Percentiles rank a stretch among this genome's conserved stretches.
phyloP scores from a whole-genome alignment of 2,888 invertebrate species.

The Drosophila villosipedis region DNA sequence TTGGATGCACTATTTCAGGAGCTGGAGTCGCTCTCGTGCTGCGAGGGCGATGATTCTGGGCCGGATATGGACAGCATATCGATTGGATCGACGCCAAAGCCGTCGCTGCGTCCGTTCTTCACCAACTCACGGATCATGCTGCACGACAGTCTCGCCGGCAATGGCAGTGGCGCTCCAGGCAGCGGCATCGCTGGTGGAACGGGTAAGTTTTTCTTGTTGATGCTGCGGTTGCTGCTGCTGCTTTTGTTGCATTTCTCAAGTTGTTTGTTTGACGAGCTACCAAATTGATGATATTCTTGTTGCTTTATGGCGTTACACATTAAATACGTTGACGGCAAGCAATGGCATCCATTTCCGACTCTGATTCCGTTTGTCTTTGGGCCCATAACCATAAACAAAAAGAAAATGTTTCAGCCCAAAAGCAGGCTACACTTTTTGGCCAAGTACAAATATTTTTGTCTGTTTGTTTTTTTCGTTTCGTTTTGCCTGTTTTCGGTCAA shows the following conservation, averaged over 20 bases:
- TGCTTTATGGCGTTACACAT: conserved; percentile 22
- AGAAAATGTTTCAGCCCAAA: conserved; percentile 24
- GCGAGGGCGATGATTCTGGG: conserved; percentile 94
- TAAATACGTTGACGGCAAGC: conserved; percentile 2
- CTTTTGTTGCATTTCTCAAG: conserved; percentile 5
- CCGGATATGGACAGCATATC: conserved; percentile 98
- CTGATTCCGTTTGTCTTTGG: conserved; percentile 27
- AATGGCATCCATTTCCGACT: conserved; percentile 35
- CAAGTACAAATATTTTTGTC: conserved; percentile 25
- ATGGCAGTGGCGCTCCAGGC: conserved; percentile 40
- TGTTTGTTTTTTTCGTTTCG: conserved; percentile 28
- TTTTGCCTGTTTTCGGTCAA: conserved; percentile 67
- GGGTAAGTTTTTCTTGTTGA: conserved; percentile 50
- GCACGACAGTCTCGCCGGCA: conserved; percentile 84
- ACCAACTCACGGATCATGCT: conserved; percentile 94
- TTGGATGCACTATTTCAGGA: conserved; percentile 98
- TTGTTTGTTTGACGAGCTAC: conserved; percentile 29
- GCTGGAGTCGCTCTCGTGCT: conserved; percentile 95
- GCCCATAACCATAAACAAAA: neutral
- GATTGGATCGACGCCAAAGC: conserved; percentile 98
- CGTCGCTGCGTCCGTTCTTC: conserved; percentile 97
- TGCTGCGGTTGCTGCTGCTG: conserved; percentile 4
- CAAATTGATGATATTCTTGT: conserved; percentile 29
- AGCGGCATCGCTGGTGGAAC: conserved; percentile 46
- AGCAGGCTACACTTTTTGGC: conserved; percentile 32